Percentiles rank a stretch among this genome's conserved stretches.
phyloP scores from a whole-genome alignment of 2,888 invertebrate species.

The Mantis religiosa region DNA sequence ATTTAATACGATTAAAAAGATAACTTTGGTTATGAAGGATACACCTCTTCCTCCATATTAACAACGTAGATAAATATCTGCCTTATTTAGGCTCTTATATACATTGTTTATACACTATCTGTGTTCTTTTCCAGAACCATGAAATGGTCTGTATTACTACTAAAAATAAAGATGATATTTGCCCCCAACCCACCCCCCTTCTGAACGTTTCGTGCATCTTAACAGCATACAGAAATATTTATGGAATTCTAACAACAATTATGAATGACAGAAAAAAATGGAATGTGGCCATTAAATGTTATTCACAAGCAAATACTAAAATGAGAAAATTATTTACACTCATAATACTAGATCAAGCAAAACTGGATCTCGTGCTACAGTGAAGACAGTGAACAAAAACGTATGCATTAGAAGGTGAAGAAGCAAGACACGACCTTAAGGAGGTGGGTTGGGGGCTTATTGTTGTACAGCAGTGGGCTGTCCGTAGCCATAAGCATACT shows the following conservation, averaged over 20 bases:
- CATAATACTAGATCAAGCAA: slow-evolving; percentile 29
- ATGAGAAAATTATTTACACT: slow-evolving; percentile 33
- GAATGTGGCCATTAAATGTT: slow-evolving; percentile 32
- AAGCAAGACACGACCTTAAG: slow-evolving; percentile 22
- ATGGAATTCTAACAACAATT: slow-evolving; percentile 27
- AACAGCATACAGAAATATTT: slow-evolving; percentile 66
- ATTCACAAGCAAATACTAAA: slow-evolving; percentile 26
- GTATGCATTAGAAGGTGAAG: slow-evolving; percentile 15
- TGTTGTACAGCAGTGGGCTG: slow-evolving; percentile 57
- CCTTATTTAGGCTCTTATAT: slow-evolving; percentile 18
- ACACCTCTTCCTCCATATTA: slow-evolving; percentile 1
- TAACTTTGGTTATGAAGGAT: slow-evolving; percentile 11
- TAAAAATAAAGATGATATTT: slow-evolving; percentile 45
- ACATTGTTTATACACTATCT: slow-evolving; percentile 26
- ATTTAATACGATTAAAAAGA: slow-evolving; percentile 7
- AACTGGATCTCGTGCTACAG: slow-evolving; percentile 15
- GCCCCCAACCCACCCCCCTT: slow-evolving; percentile 56
- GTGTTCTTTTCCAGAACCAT: slow-evolving; percentile 29
- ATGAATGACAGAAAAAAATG: slow-evolving; percentile 29
- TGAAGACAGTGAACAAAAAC: slow-evolving; percentile 16
- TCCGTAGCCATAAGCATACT: slow-evolving; percentile 33
- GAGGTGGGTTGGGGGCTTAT: slow-evolving; percentile 47
- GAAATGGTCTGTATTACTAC: slow-evolving; percentile 20
- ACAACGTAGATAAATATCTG: slow-evolving; percentile 23
- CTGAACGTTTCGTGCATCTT: slow-evolving; percentile 87